Evolutionary conservation across 2,888 invertebrate species (phyloP).

Genomic region (Zele albiditarsus): DNA sequence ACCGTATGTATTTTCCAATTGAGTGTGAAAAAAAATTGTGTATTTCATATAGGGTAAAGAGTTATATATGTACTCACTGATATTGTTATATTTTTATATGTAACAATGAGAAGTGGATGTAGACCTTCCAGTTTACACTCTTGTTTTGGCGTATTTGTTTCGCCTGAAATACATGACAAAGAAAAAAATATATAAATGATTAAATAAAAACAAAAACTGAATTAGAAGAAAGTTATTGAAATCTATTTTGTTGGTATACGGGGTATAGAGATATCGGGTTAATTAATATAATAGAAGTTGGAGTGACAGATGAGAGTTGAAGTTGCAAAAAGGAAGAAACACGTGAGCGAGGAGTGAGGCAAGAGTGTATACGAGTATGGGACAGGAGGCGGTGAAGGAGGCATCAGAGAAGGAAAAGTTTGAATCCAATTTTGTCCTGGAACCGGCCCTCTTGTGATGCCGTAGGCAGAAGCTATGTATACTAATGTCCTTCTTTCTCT

Average conservation of each 20-base stretch:
- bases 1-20: too few species aligned
- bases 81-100: constrained; percentile 72
- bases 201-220: not conserved
- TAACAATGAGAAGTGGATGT: constrained; percentile 72
- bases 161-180: constrained; percentile 62
- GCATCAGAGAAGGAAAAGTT: constrained; percentile 44
- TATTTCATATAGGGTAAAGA: too few species aligned
- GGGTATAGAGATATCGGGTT: not conserved
- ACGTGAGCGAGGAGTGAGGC: not conserved
- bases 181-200: constrained; percentile 26
- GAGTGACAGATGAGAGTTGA: constrained; percentile 2
- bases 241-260: not conserved
- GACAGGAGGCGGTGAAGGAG: constrained; percentile 35
- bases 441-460: constrained; percentile 17
- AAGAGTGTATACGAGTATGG: constrained; percentile 4
- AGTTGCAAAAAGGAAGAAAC: not conserved
- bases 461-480: not conserved
- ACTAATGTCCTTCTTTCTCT: constrained; percentile 8
- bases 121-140: constrained; percentile 72
- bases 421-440: constrained; percentile 50
- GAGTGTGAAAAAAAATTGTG: too few species aligned
- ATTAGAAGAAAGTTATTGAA: not conserved
- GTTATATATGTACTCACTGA: constrained; percentile 62
- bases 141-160: constrained; percentile 59
- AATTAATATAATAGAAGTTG: constrained; percentile 21